A percentile compares a stretch with the other conserved stretches of the same genome.
These are phyloP conservation scores for Chaetura pelagica DNA, from an alignment of 2,113 vertebrate genomes.

Conservation along the genomic window DNA sequence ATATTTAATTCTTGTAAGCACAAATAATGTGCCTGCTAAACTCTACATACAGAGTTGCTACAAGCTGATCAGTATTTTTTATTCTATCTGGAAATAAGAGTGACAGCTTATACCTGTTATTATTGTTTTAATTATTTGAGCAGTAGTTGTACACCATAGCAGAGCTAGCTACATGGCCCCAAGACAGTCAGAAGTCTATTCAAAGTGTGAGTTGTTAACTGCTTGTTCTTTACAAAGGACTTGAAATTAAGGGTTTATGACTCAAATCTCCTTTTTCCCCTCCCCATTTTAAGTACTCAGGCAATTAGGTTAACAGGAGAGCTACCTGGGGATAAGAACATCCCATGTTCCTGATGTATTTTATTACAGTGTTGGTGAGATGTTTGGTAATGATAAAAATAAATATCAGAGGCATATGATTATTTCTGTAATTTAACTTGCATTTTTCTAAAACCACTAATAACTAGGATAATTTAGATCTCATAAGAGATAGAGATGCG, in stretches of 20 bases:
- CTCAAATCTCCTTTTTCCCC: neutral
- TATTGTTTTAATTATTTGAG: neutral
- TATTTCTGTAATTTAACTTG: slow-evolving; percentile 70
- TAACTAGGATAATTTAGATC: slow-evolving; percentile 72
- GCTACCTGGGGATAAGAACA: slow-evolving; percentile 13
- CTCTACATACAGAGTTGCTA: neutral
- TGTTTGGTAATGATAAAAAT: slow-evolving; percentile 58
- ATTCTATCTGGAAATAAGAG: neutral
- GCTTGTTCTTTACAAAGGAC: slow-evolving; percentile 3
- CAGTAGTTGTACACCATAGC: neutral
- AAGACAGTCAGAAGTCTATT: neutral
- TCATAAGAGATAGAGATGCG: slow-evolving; percentile 55
- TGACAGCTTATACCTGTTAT: neutral
- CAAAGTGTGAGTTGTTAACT: neutral
- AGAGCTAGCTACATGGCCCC: neutral
- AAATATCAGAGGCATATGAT: slow-evolving; percentile 68
- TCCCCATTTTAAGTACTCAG: neutral
- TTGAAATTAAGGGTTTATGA: neutral
- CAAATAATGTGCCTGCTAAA: neutral
- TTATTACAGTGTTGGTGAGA: slow-evolving; percentile 51
- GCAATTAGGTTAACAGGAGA: slow-evolving; percentile 4
- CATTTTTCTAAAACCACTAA: slow-evolving; percentile 69
- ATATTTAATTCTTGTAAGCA: neutral
- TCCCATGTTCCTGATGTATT: slow-evolving; percentile 3
- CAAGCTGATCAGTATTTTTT: neutral